Evolutionary conservation across 1,140 invertebrate genomes (phyloP), one percentile per base, ranked within the genome.

Genomic region (Acromyrmex charruanus): DNA sequence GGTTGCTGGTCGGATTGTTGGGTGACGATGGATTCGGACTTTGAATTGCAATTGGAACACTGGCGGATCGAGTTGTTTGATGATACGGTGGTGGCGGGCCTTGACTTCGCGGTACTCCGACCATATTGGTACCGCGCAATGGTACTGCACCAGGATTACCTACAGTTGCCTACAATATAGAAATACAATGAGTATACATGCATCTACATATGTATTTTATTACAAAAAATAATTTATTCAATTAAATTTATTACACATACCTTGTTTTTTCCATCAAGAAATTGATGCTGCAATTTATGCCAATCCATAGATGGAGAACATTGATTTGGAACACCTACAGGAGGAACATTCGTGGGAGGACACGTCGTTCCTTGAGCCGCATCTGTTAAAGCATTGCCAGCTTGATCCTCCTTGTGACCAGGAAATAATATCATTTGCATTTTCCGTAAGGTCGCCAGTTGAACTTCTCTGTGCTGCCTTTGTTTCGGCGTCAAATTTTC

Each of bases 401-500:
- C 59, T 51, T 94, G 87, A 65, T 95, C 94, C 39, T 95, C 94
- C 85, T 96, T 96, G 77, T 97, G 97, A 93, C 98, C 98, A 0
- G 98, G 98, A 95, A 99, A 98, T 49, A 99, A 95, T 95, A 99
- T 97, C 93, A 98, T 97, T 90, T 99, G 98, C 97, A 99, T 98
- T 96, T 99, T 99, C 74, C 98, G 96, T 85, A 99, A 96, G 58
- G 97, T 98, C 6, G 98, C 98, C 35, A 99, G 95, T 91, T 99
- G 98, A 93, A 98, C 98, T 95, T 99, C 98, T 77, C 99, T 96
- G 92, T 99, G 98, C 81, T 99, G 98, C 74, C 98, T 96, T 94
- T 99, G 99, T 95, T 99, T 98, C 35, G 99, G 98, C 77, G 99
- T 99, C 88, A 99, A 96, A 95, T 99, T 99, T 96, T 99, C 99